Evolutionary conservation across 2,797 vertebrate genomes (phyloP).

Genomic region (Anguilla marmorata): DNA sequence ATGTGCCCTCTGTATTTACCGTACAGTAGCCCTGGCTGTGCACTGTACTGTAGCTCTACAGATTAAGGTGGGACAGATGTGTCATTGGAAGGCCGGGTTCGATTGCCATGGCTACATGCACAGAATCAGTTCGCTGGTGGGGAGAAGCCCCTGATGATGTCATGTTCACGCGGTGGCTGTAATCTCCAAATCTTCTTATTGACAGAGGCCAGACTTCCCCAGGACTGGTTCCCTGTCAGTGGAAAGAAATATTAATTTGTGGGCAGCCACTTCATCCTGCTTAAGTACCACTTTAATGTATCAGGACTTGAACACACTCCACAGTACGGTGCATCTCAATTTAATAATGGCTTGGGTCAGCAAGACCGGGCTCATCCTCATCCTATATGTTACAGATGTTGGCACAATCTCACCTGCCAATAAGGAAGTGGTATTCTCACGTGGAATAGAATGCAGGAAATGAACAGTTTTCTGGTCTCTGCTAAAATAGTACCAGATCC

Average conservation of each 20-base stretch:
- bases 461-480: background rate
- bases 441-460: background rate
- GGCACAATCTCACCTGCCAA: background rate
- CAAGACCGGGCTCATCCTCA: conserved; percentile 38
- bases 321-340: conserved; percentile 41
- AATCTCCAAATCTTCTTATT: conserved; percentile 26
- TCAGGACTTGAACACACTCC: background rate
- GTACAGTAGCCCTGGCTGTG: background rate
- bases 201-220: background rate
- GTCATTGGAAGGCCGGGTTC: background rate
- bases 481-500: background rate
- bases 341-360: conserved; percentile 46
- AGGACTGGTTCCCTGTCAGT: background rate
- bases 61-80: conserved; percentile 12
- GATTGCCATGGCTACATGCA: background rate
- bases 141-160: background rate
- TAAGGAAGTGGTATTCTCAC: background rate
- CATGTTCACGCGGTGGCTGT: background rate
- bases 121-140: too few species aligned
- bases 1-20: background rate
- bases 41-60: background rate
- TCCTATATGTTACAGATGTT: too few species aligned
- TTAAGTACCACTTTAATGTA: conserved; percentile 26
- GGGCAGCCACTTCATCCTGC: conserved; percentile 29
- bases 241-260: conserved; percentile 18